Base-by-base conservation (phyloP, 2,797 vertebrate genomes). In the Diceros bicornis region DNA sequence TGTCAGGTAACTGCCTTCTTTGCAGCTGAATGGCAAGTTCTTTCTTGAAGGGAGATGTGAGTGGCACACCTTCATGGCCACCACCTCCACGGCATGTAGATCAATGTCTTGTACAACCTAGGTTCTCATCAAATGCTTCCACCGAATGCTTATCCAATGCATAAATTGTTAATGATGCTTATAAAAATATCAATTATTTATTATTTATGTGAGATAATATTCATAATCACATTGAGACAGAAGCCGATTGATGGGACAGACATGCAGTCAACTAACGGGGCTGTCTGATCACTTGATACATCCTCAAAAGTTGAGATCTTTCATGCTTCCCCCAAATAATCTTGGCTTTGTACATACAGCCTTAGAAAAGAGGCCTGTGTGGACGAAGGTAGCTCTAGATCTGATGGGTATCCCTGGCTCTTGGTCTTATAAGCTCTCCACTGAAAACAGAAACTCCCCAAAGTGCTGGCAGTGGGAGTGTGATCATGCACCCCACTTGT, bases 131-230 rank as follows among this genome's bases (percentile, higher is more conserved):
- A 86, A 94, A 52, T 41, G 44, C 44, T 85, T 71, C 74, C 25
- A 37, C 74, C 66, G 81, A 72, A 41, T 62, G 32, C 27, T 75
- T 93, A n/a, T 55, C 74, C 79, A 90, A n/a, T 68, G 34, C 1
- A 66, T 74, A 44, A 47, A 62, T 92, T 88, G 25, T 81, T 84
- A 57, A 66, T 32, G 89, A 72, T 72, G 75, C 6, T 84, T 71
- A 89, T 59, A 44, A 89, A 78, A 86, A 47, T 50, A 57, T 32
- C 68, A 62, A 47, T 61, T 78, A 91, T 85, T 91, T 90, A 87
- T 85, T 84, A 75, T 79, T 88, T 71, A 66, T 27, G 8, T n/a
- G 21, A 27, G 8, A 81, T 61, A 89, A 94, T 81, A 89, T 86
- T 85, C 62, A 85, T 41, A 32, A 78, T 44, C 66, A 85, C 34